Evolutionary conservation across 2,113 vertebrate genomes (phyloP).

Genomic region (Cyanoramphus novaezelandiae): DNA sequence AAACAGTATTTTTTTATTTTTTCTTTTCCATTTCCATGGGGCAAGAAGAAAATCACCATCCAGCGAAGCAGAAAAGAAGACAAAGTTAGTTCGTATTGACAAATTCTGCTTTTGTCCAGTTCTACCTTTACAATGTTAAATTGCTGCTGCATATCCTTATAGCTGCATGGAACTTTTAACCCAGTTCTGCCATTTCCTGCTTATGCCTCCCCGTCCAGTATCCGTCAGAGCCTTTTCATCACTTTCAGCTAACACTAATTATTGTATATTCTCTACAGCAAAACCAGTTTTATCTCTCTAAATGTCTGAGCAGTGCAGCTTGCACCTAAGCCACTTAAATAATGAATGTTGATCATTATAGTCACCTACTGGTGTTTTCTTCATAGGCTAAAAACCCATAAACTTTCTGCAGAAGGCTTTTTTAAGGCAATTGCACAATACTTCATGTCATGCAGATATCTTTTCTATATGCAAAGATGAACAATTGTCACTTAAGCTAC

Average conservation of each 20-base stretch:
- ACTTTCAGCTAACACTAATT: not conserved
- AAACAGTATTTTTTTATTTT: not conserved
- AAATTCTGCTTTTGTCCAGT: not conserved
- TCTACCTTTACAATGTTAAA: not conserved
- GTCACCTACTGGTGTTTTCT: not conserved
- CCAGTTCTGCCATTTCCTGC: not conserved
- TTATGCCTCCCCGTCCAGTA: not conserved
- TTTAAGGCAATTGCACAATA: not conserved
- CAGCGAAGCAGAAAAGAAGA: not conserved
- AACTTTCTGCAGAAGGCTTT: not conserved
- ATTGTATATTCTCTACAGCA: not conserved
- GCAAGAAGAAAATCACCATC: not conserved
- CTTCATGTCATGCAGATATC: not conserved
- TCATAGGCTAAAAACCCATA: not conserved
- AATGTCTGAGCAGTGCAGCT: not conserved
- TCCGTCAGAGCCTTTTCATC: not conserved
- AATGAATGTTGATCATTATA: not conserved
- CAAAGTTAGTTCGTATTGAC: not conserved
- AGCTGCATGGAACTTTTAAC: not conserved
- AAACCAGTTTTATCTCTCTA: not conserved
- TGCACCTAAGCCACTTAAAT: not conserved
- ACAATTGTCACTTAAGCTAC: conserved; percentile 17
- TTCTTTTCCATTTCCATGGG: not conserved
- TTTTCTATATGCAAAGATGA: conserved; percentile 37
- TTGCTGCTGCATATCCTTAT: not conserved